Evolutionary conservation across 2,888 invertebrate genomes (phyloP), one percentile per base, ranked within the genome.

Genomic region (Dyspetes luteomarginatus): DNA sequence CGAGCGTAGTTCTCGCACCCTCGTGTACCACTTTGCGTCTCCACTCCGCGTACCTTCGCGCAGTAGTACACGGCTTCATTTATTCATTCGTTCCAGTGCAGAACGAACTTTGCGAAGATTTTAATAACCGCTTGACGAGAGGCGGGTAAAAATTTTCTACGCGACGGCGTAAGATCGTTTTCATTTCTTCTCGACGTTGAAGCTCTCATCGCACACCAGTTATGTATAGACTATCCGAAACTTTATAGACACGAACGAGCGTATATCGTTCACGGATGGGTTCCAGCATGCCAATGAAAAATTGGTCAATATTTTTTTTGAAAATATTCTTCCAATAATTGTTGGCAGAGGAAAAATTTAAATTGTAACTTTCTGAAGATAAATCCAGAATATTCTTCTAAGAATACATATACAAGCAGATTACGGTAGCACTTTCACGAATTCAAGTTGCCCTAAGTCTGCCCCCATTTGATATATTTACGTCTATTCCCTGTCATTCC

Each of bases 101-200:
- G 83, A 85, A 88, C 86, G 85, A 88, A 89, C 85, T 89, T 89
- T 85, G 86, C 88, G 86, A 86, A 87, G 87, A 88, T 89, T 88
- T 89, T 89, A 89, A 88, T 88, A 86, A 87, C 87, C 45, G 72
- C 62, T 72, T 45, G 65, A 65, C 48, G 19, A 48, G 52, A 55
- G 43, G 26, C 30, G 5, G 28, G 9, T 2, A 43, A 26, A 22
- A 43, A 52, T 52, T 19, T 28, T 55, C 43, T 45, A 19, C 28
- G 9, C 24, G 9, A n/a, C 28, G 5, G 22, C 26, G 17, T 15
- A 17, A 45, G 22, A 17, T 43, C n/a, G 15, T n/a, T 58, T 26
- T 41, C 28, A 26, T 58, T 45, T 30, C 17, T n/a, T 69, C 45
- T 19, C 19, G 3, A 19, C 41, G 52, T 55, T n/a, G 24, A 9